These are phyloP conservation scores for Suricata suricatta DNA, from an alignment of 2,113 vertebrate species.

Conservation along the genomic window DNA sequence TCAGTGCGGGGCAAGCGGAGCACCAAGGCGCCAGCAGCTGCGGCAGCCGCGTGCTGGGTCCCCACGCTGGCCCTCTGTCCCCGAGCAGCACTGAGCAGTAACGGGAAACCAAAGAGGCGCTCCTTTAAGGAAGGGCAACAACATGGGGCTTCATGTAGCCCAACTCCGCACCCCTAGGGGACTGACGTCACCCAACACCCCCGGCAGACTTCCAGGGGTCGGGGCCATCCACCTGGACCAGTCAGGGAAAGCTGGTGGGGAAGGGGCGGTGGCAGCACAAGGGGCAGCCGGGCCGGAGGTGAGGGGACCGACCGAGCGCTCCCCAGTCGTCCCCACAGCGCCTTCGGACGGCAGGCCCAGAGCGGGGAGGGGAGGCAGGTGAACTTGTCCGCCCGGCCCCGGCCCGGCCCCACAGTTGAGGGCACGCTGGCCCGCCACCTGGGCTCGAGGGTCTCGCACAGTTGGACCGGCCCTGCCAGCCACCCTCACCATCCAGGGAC, in stretches of 20 bases:
- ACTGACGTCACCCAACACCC: neutral
- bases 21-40: neutral
- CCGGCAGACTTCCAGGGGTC: neutral
- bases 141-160: neutral
- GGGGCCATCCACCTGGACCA: neutral
- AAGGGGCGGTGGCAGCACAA: too few species aligned
- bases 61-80: neutral
- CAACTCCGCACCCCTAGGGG: rapidly evolving
- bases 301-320: neutral
- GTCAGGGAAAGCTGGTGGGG: neutral
- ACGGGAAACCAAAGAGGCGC: rapidly evolving
- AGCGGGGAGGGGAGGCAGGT: neutral
- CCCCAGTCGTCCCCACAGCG: neutral
- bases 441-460: neutral
- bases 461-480: rapidly evolving
- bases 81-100: neutral
- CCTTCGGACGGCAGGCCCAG: neutral
- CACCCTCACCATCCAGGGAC: neutral
- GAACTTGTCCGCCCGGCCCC: slow-evolving; percentile 31
- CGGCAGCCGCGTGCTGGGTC: neutral
- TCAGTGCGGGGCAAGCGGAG: rapidly evolving
- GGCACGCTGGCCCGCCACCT: neutral
- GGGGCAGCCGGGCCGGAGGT: neutral
- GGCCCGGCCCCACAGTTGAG: neutral
- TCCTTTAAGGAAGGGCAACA: neutral